phyloP scores from a whole-genome alignment of 2,888 invertebrate genomes.

The Spialia ferax region DNA sequence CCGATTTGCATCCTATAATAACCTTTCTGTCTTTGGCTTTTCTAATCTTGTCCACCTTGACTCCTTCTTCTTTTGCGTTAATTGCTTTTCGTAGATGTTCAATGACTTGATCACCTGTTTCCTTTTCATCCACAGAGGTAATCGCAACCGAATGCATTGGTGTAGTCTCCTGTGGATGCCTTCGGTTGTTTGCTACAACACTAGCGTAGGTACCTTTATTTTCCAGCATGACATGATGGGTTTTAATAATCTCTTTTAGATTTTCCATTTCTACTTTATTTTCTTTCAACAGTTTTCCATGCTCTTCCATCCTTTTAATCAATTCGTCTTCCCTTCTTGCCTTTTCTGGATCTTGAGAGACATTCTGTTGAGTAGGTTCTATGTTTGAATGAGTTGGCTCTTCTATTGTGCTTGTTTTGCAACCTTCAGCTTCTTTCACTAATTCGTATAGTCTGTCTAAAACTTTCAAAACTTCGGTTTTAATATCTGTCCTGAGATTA shows the following conservation, averaged over 20 bases:
- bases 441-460: background rate
- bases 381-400: background rate
- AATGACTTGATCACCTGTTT: background rate
- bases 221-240: background rate
- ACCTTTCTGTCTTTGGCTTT: slow-evolving; percentile 5
- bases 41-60: background rate
- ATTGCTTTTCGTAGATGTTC: background rate
- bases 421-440: background rate
- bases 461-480: background rate
- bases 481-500: background rate
- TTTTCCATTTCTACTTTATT: background rate
- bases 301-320: background rate
- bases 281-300: background rate
- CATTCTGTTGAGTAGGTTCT: background rate
- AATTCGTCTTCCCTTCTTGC: background rate
- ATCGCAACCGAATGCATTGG: background rate
- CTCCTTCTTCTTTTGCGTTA: background rate
- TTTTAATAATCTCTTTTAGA: background rate
- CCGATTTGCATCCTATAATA: background rate
- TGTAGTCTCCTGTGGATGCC: background rate
- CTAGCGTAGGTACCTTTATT: background rate
- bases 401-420: background rate
- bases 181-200: background rate
- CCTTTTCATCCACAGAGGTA: background rate
- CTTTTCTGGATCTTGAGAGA: background rate